Base-by-base conservation (phyloP, 1,140 invertebrate species). In the Thrips palmi region DNA sequence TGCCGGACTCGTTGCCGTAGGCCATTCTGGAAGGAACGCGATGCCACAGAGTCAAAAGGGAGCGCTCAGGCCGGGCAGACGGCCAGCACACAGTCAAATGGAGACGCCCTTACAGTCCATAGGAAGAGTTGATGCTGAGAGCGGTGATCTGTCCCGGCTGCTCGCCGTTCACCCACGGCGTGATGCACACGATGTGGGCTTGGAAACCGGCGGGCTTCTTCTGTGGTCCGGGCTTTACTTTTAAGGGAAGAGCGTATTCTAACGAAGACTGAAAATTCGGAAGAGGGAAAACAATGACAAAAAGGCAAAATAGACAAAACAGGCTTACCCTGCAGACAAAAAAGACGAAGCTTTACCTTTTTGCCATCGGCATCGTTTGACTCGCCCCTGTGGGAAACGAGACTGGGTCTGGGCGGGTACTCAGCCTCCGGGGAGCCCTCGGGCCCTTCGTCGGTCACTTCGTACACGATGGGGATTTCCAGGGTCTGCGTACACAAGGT, bases 1-100 rank as follows among this genome's bases (percentile, higher is more conserved):
- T 60, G 45, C 91, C 89, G 45, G 77, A 77, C 60, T 96, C 89
- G 59, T 88, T 93, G 49, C 92, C 92, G 66, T 94, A 96, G 45
- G 89, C 83, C 71, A 97, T 71, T 53, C 91, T 94, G 61, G 25
- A 63, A 56, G 47, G 32, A 19, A 36, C 10, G 18, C 18, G 11
- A 36, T 7, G 5, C 30, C 29, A 6, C 17, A 18, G 18, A 37
- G 29, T 37, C 14, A 33, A 29, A 27, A 27, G 12, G 7, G 5
- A 37, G n/a, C 25, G 28, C 23, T 10, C 25, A 10, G 25, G 25
- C 10, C 10, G n/a, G 25, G 25, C 25, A 27, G 10, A 27, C 10
- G n/a, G 10, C n/a, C 25, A n/a, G n/a, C 25, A 27, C n/a, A 27
- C n/a, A 27, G 10, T 27, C 25, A 27, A 27, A 27, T 10, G n/a